Evolutionary conservation across 1,140 invertebrate genomes (phyloP).

Genomic region (Diorhabda elongata): DNA sequence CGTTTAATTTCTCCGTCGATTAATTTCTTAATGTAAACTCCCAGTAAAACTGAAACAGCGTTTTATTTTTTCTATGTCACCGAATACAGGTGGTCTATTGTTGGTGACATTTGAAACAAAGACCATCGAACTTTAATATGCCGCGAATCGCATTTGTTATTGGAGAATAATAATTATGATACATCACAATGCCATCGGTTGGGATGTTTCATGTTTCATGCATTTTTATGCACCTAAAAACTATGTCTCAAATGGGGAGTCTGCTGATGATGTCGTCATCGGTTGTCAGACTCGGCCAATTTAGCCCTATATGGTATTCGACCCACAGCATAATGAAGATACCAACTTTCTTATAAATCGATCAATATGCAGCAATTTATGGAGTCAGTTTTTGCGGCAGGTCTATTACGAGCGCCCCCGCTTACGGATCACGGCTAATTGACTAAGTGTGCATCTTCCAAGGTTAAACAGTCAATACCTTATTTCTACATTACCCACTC

Average conservation of each 20-base stretch:
- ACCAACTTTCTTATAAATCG: constrained; percentile 42
- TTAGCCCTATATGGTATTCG: constrained; percentile 43
- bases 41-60: no score
- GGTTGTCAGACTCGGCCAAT: constrained; percentile 40
- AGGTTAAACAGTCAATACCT: neutral
- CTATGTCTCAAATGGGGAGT: constrained; percentile 37
- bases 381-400: constrained; percentile 34
- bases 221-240: constrained; percentile 39
- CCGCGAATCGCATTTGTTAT: constrained; percentile 25
- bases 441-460: neutral
- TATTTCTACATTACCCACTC: neutral
- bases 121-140: neutral
- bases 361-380: constrained; percentile 42
- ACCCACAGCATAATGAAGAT: constrained; percentile 42
- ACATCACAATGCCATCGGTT: constrained; percentile 30
- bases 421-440: constrained; percentile 1
- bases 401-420: constrained; percentile 17
- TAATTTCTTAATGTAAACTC: no score
- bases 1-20: no score
- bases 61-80: neutral
- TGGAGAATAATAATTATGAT: constrained; percentile 33
- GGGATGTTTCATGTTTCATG: constrained; percentile 36
- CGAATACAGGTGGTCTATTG: neutral
- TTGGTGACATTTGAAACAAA: neutral
- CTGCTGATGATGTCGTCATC: constrained; percentile 45